A percentile compares a stretch with the other conserved stretches of the same genome.
Evolutionary conservation across 2,113 vertebrate genomes (phyloP).

Genomic region (Natator depressus): DNA sequence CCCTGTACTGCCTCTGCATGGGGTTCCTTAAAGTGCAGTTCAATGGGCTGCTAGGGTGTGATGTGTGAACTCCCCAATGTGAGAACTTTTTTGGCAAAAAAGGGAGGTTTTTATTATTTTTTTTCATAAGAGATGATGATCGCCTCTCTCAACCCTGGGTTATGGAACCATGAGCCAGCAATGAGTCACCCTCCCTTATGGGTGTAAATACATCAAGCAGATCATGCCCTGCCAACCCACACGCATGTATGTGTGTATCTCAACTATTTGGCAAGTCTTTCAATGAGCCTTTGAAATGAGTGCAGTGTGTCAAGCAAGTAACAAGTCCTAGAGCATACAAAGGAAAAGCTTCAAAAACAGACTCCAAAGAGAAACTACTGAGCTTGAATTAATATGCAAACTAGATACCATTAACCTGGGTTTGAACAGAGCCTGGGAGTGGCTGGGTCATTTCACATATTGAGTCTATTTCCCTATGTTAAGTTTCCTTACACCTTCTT

Average conservation of each 20-base stretch:
- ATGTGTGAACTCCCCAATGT: neutral
- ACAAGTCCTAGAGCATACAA: neutral
- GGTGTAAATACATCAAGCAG: neutral
- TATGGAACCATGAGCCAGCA: neutral
- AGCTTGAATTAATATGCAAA: too few species aligned
- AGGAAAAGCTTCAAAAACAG: neutral
- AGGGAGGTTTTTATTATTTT: neutral
- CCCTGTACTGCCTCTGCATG: neutral
- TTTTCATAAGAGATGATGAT: neutral
- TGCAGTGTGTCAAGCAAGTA: neutral
- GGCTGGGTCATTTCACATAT: too few species aligned
- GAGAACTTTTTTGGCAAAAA: neutral
- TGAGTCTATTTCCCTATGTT: too few species aligned
- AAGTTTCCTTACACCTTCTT: too few species aligned
- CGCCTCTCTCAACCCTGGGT: accelerated
- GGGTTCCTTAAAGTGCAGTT: neutral
- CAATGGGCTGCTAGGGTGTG: neutral
- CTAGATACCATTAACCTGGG: too few species aligned
- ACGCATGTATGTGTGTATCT: neutral
- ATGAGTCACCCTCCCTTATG: accelerated
- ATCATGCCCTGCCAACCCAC: accelerated
- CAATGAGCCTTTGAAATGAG: accelerated
- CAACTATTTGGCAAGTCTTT: neutral
- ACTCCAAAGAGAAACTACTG: too few species aligned
- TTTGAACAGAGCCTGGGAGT: too few species aligned